phyloP scores from a whole-genome alignment of 2,888 invertebrate genomes.

The Artemia sp. region DNA sequence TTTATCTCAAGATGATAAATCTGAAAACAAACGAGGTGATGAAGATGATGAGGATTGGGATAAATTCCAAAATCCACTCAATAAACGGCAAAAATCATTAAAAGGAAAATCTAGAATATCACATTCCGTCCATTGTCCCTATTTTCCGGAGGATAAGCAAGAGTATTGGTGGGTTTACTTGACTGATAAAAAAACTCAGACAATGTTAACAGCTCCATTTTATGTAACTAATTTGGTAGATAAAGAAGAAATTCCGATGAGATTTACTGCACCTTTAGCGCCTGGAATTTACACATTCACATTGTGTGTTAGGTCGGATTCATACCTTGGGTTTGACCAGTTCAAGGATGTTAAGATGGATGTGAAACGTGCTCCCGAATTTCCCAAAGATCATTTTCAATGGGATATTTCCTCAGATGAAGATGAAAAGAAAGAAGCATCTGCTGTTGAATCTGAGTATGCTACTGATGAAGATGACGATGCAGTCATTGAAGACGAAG shows the following conservation, averaged over 20 bases:
- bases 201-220: conserved; percentile 76
- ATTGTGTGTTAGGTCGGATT: conserved; percentile 84
- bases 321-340: conserved; percentile 92
- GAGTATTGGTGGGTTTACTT: conserved; percentile 99
- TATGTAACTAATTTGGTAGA: conserved; percentile 81
- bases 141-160: conserved; percentile 52
- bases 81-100: no score
- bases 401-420: conserved; percentile 94
- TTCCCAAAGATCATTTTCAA: conserved; percentile 84
- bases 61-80: no score
- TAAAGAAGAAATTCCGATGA: conserved; percentile 76
- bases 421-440: conserved; percentile 49
- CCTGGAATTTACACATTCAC: conserved; percentile 80
- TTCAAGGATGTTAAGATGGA: conserved; percentile 85
- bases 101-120: no score
- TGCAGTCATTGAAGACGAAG: conserved; percentile 33
- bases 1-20: no score
- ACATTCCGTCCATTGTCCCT: neutral
- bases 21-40: no score
- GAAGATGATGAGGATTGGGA: no score
- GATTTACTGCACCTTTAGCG: conserved; percentile 89
- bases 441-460: conserved; percentile 44
- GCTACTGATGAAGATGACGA: conserved; percentile 50
- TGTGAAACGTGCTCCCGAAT: conserved; percentile 83
- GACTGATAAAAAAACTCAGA: conserved; percentile 80